Base-by-base conservation (phyloP, 1,140 invertebrate species). In the Listronotus bonariensis region DNA sequence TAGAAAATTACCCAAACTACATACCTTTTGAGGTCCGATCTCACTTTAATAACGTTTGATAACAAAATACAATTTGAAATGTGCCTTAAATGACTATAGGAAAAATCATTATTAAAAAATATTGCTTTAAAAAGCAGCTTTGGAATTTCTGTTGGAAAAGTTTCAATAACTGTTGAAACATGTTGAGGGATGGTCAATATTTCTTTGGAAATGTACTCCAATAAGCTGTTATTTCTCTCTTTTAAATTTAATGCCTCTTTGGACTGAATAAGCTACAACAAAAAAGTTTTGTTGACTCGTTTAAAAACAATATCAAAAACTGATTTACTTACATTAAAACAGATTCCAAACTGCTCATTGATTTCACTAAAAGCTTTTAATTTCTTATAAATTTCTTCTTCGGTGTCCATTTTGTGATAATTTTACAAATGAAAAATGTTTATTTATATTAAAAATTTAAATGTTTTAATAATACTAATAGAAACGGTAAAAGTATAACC, bases 171-270 rank as follows among this genome's bases (percentile, higher is more conserved):
- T 53, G 48, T 17, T 45, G 65, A 34, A 54, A 74, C 69, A 67
- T 74, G 69, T 40, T 66, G 61, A 14, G 73, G 69, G 52, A 68
- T 46, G 31, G 69, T 57, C 14, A 76, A 51, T 26, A 73, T 60
- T 45, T 70, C 68, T 48, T 46, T 59, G 18, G 68, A 59, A 26
- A 73, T 56, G 45, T 72, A 73, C 55, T 67, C 40, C 11, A 73
- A 54, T 43, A 68, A 55, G 9, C 10, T 31, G 11, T 66, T 43
- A 54, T 62, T 56, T 38, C 60, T 65, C 15, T 61, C 53, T 5
- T 40, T 26, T 53, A 49, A n/a, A 11, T 45, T 58, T 12, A 62
- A 52, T 7, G 49, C 34, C 18, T 66, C 68, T 17, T 56, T 55
- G 34, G 41, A 15, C 8, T 54, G 32, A 10, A 51, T n/a, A 48